Conservation (phyloP, 2,797 vertebrate genomes). For the Buphagus erythrorhynchus region DNA sequence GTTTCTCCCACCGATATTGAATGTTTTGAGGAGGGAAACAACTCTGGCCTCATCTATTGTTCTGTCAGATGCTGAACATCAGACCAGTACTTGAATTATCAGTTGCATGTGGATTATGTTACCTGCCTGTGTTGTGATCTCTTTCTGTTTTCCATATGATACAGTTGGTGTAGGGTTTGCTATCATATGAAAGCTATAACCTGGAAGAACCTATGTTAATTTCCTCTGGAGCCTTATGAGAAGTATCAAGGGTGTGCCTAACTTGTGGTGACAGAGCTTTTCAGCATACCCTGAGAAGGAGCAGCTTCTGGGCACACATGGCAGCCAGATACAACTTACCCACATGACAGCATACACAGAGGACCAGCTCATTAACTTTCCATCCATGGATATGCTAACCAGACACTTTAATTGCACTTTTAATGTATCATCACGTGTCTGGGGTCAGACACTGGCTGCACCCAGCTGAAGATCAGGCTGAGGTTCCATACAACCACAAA, state of each 20-base stretch:
- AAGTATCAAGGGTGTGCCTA: constrained; percentile 51
- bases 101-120: constrained; percentile 18
- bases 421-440: constrained; percentile 29
- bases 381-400: not conserved
- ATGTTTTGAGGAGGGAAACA: not conserved
- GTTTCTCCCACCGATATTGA: not conserved
- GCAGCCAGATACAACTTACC: constrained; percentile 33
- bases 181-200: constrained; percentile 16
- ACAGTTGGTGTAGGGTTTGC: constrained; percentile 2
- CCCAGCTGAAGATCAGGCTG: constrained; percentile 9
- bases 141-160: constrained; percentile 15
- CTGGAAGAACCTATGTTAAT: constrained; percentile 54
- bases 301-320: constrained; percentile 69
- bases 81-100: not conserved
- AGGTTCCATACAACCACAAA: not conserved
- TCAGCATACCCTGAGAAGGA: constrained; percentile 53
- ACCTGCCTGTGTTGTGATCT: not conserved
- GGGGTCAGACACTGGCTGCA: not conserved
- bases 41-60: not conserved
- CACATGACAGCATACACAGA: accelerated
- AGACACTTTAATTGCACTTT: constrained; percentile 33
- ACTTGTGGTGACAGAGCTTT: constrained; percentile 75
- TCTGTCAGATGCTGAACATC: not conserved
- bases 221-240: constrained; percentile 69
- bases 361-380: constrained; percentile 23